Evolutionary conservation across 92 coral and sea anemone genomes (phyloP), one percentile per base, ranked within the genome.

Genomic region (Porites evermanni): DNA sequence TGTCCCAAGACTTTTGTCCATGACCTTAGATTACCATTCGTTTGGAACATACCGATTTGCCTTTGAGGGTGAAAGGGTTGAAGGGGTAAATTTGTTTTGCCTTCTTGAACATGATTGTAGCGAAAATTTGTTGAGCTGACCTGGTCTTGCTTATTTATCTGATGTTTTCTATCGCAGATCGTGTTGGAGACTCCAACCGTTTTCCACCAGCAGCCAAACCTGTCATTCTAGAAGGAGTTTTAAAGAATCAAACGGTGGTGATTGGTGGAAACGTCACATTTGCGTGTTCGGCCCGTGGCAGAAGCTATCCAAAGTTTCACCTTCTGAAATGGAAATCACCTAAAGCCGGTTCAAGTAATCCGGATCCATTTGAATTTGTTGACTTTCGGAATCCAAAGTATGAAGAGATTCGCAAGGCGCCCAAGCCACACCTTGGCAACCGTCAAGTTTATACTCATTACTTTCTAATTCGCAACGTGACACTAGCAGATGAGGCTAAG

Each of bases 241-340:
- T 91, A 2, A 83, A 80, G 61, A 95, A 95, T 86, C 84, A 71
- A 52, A 95, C 98, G 7, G 93, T 85, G 12, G 51, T 5, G 17
- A 83, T 32, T 12, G 98, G 98, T 51, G 94, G 86, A 2, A 76
- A 89, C 47, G 96, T 91, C 86, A 88, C 92, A 32, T 87, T 93
- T 24, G 82, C 79, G n/a, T 95, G 98, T 74, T 83, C 87, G 8
- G 96, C 96, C 3, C 5, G 86, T 0, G 89, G 94, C 83, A 80
- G 72, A 18, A 29, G 75, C 7, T 70, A 70, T 6, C 98, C 96
- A 14, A 66, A 86, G 63, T 95, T 95, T 71, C 87, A 82, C 23
- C 91, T 93, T 91, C 83, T 93, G 20, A 86, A 74, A 76, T 91
- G 95, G 95, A 89, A 51, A 29, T 23, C 81, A 12, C 21, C 79